Conservation (phyloP, 1,140 invertebrate species). For the Tetramorium alpestre region DNA sequence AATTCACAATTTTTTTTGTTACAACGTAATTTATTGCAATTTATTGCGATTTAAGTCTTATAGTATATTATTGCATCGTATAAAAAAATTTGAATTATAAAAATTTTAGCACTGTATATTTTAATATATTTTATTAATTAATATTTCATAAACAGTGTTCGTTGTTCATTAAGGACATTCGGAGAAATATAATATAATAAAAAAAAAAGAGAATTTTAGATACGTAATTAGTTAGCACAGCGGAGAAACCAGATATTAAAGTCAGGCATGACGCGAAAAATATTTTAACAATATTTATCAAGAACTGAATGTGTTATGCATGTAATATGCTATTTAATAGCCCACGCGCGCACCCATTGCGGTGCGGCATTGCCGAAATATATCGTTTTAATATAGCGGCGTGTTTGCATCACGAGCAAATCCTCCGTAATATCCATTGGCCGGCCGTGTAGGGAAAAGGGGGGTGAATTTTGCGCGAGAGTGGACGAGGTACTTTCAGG, state of each 20-base stretch:
- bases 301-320: background rate
- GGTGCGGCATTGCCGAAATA: constrained; percentile 65
- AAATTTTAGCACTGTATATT: background rate
- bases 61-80: background rate
- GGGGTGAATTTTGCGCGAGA: constrained; percentile 76
- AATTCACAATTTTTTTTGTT: background rate
- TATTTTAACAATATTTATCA: constrained; percentile 45
- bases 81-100: background rate
- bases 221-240: background rate
- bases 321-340: constrained; percentile 48
- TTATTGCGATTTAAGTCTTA: background rate
- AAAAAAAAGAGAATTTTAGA: constrained; percentile 2
- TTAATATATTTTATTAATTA: constrained; percentile 6
- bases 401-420: constrained; percentile 76
- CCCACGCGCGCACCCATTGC: constrained; percentile 14
- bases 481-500: constrained; percentile 68
- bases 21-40: background rate
- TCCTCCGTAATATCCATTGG: constrained; percentile 74
- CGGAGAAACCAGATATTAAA: background rate
- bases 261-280: background rate
- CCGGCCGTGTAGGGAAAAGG: constrained; percentile 47
- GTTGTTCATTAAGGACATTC: background rate
- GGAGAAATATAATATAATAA: background rate
- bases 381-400: constrained; percentile 80
- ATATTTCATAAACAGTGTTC: background rate